These are phyloP conservation scores for Phalacrocorax carbo DNA, from an alignment of 2,113 vertebrate species.

Conservation along the genomic window DNA sequence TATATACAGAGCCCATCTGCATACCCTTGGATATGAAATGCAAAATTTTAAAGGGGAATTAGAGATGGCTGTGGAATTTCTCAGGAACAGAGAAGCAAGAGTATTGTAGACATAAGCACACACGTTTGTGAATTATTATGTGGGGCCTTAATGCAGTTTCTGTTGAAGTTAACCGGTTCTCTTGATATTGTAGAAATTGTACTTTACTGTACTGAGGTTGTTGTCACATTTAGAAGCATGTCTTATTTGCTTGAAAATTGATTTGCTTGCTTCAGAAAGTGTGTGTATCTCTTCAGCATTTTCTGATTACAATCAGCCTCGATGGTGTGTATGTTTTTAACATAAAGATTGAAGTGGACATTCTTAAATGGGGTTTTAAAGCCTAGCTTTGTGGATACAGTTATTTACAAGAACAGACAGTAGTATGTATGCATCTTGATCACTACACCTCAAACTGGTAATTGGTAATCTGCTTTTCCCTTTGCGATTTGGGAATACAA, in stretches of 20 bases:
- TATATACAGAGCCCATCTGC: slow-evolving; percentile 40
- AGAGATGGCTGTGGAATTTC: slow-evolving; percentile 33
- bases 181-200: not conserved
- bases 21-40: slow-evolving; percentile 6
- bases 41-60: not conserved
- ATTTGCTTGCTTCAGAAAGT: not conserved
- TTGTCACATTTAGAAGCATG: not conserved
- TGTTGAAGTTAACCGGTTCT: not conserved
- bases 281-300: not conserved
- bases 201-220: not conserved
- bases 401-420: not conserved
- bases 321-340: not conserved
- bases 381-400: not conserved
- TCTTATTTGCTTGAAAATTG: not conserved
- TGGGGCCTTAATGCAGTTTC: not conserved
- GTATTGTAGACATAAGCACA: not conserved
- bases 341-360: not conserved
- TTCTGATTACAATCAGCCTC: not conserved
- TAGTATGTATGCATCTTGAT: not conserved
- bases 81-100: not conserved
- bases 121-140: not conserved
- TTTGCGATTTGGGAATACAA: not conserved
- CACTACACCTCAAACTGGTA: not conserved
- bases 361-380: not conserved
- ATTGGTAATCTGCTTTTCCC: not conserved